A percentile compares a stretch with the other conserved stretches of the same genome.
These are phyloP conservation scores for Ctenicera cuprea DNA, from an alignment of 2,888 invertebrate species.

Conservation along the genomic window DNA sequence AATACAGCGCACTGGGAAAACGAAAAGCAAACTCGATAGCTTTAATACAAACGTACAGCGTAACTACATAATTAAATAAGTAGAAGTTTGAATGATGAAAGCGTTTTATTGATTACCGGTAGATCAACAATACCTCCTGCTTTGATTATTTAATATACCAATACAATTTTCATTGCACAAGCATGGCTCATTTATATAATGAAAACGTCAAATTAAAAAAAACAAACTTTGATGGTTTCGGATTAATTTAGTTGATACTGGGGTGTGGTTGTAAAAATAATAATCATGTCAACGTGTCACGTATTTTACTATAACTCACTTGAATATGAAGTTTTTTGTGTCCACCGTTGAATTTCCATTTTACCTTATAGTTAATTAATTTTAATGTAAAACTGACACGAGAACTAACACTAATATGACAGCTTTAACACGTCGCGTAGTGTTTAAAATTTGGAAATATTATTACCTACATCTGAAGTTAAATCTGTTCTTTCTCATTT, in stretches of 20 bases:
- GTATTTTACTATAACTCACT: not conserved
- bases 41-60: conserved; percentile 10
- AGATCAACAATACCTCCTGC: not conserved
- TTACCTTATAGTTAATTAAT: too few relatives aligned
- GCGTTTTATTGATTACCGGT: not conserved
- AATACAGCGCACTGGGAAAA: conserved; percentile 12
- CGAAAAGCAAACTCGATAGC: conserved; percentile 12
- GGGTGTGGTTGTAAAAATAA: conserved; percentile 10
- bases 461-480: not conserved
- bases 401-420: too few relatives aligned
- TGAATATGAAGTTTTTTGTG: too few relatives aligned
- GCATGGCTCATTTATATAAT: conserved; percentile 1
- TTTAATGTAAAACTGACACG: too few relatives aligned
- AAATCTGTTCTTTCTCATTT: conserved; percentile 9
- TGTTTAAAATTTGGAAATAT: too few relatives aligned
- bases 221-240: not conserved
- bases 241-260: conserved; percentile 2
- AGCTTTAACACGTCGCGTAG: too few relatives aligned
- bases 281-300: conserved; percentile 11
- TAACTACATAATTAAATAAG: conserved; percentile 20
- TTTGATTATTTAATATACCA: too few relatives aligned
- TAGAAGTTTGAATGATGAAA: not conserved
- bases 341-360: too few relatives aligned
- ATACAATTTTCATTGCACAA: not conserved
- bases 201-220: not conserved